Percentiles rank a stretch among this genome's conserved stretches.
phyloP scores from a whole-genome alignment of 2,888 invertebrate species.

The Papilio gigon region DNA sequence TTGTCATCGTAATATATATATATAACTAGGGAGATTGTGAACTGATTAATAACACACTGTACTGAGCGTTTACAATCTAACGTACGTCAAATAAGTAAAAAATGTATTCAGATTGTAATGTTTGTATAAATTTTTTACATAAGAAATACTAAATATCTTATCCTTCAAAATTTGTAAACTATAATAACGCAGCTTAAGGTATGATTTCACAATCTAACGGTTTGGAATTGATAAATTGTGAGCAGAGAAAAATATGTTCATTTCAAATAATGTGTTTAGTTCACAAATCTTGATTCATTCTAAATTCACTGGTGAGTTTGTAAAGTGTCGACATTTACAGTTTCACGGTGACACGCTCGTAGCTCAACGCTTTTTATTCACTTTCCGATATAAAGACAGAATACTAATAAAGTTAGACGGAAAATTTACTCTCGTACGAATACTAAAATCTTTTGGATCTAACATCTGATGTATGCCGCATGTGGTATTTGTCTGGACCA shows the following conservation, averaged over 20 bases:
- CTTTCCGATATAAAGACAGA: constrained; percentile 11
- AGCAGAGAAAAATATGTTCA: background rate
- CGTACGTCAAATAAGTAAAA: background rate
- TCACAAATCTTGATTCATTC: background rate
- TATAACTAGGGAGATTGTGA: background rate
- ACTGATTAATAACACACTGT: background rate
- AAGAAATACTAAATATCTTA: no score
- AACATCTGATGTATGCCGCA: background rate
- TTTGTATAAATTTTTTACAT: no score
- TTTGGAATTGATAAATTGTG: background rate
- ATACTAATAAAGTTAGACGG: constrained; percentile 21
- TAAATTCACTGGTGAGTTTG: background rate
- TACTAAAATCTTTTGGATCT: background rate
- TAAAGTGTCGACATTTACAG: background rate
- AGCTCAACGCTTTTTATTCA: constrained; percentile 19
- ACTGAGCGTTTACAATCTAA: background rate
- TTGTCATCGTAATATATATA: background rate
- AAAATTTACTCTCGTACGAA: constrained; percentile 11
- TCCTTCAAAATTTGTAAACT: no score
- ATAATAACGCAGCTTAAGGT: background rate
- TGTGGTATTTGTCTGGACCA: no score
- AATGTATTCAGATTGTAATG: no score
- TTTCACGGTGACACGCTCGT: background rate
- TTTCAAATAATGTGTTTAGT: background rate
- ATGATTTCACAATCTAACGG: background rate